Conservation (phyloP, 2,797 vertebrate species). For the Delichon dasypus region DNA sequence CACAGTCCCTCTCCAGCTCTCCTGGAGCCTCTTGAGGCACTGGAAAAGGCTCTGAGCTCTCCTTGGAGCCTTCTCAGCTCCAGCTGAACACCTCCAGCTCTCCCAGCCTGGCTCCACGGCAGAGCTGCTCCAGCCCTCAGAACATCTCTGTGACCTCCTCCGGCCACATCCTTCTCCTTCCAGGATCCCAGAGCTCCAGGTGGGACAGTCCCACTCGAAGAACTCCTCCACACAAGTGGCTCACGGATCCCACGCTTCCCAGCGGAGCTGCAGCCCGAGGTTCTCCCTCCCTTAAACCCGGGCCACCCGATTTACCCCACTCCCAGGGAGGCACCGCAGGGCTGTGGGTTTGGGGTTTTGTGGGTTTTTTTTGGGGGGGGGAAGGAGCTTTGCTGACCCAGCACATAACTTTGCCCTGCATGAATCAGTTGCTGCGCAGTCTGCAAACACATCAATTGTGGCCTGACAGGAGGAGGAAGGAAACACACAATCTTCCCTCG, state of each 20-base stretch:
- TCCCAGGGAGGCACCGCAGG: background rate
- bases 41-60: background rate
- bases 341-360: conserved; percentile 30
- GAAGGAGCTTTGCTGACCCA: conserved; percentile 56
- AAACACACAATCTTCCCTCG: conserved; percentile 16
- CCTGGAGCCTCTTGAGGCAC: background rate
- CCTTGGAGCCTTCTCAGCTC: background rate
- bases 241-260: background rate
- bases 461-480: conserved; percentile 55
- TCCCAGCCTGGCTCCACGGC: background rate
- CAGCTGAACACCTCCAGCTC: background rate
- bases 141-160: background rate
- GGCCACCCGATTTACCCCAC: background rate
- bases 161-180: background rate
- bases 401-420: conserved; percentile 40
- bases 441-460: conserved; percentile 45
- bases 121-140: background rate
- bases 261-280: background rate
- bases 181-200: background rate
- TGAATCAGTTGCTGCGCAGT: conserved; percentile 44
- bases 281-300: background rate
- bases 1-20: background rate
- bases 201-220: background rate
- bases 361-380: background rate
- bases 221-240: background rate